A percentile compares a stretch with the other conserved stretches of the same genome.
Conservation (phyloP, 2,888 invertebrate genomes). For the Bhutanitis thaidina region DNA sequence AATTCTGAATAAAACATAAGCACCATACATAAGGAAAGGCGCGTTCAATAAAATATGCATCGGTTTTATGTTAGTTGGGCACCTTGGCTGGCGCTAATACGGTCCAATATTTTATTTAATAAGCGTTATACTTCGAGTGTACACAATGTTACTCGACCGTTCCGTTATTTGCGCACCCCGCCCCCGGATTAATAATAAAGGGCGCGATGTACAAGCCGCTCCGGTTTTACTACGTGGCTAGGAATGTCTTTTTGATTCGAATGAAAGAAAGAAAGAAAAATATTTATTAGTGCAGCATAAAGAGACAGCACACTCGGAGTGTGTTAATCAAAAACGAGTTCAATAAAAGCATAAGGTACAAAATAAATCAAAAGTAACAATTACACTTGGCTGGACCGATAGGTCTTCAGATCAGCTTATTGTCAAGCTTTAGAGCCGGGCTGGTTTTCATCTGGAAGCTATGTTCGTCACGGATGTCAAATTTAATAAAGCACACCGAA, state of each 20-base stretch:
- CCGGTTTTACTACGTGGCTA: slow-evolving; percentile 42
- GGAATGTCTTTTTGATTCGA: slow-evolving; percentile 38
- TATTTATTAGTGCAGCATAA: no score
- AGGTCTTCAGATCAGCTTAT: no score
- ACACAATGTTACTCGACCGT: slow-evolving; percentile 55
- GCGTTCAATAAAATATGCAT: slow-evolving; percentile 74
- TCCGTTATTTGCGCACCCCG: slow-evolving; percentile 49
- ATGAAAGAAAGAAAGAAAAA: no score
- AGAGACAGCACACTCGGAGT: no score
- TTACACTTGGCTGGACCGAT: no score
- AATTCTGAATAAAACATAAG: slow-evolving; percentile 73
- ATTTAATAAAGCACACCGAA: no score
- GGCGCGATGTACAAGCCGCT: slow-evolving; percentile 16
- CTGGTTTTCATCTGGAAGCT: no score
- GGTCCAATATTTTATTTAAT: slow-evolving; percentile 68
- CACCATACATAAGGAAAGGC: slow-evolving; percentile 56
- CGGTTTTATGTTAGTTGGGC: slow-evolving; percentile 74
- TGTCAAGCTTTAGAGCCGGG: no score
- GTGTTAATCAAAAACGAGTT: no score
- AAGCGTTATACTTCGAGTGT: slow-evolving; percentile 55
- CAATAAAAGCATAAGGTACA: no score
- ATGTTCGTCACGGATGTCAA: no score
- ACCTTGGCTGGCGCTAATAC: slow-evolving; percentile 61
- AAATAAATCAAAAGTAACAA: no score
- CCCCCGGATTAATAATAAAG: slow-evolving; percentile 59